These are phyloP conservation scores for Turnix velox DNA, from an alignment of 2,113 vertebrate species.

Conservation along the genomic window DNA sequence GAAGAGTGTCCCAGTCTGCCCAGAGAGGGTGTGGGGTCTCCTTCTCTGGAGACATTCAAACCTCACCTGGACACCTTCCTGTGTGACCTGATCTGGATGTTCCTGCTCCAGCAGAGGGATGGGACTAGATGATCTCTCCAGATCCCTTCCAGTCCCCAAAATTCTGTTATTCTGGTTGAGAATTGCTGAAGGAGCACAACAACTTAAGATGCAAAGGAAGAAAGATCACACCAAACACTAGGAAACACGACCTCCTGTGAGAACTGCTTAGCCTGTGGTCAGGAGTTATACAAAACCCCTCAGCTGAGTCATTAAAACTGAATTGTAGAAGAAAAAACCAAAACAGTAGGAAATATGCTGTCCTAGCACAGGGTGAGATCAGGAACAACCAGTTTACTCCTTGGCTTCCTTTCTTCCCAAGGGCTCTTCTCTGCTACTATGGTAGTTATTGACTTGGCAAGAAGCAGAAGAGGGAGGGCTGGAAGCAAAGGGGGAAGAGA, in stretches of 20 bases:
- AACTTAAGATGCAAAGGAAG: constrained; percentile 7
- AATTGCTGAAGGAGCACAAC: constrained; percentile 18
- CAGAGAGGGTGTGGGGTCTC: no score
- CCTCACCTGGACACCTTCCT: no score
- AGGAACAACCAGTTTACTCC: constrained; percentile 25
- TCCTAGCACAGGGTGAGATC: neutral
- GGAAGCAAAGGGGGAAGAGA: constrained; percentile 19
- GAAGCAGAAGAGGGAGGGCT: constrained; percentile 5
- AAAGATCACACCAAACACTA: constrained; percentile 21
- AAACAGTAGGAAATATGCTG: constrained; percentile 45
- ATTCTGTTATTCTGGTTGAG: no score
- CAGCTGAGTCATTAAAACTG: constrained; percentile 30
- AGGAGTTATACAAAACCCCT: constrained; percentile 34
- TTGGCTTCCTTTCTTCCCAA: constrained; percentile 12
- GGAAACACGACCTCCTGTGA: constrained; percentile 25
- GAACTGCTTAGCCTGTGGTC: constrained; percentile 10
- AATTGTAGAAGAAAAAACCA: constrained; percentile 40
- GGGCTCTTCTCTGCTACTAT: neutral
- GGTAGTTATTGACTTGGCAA: constrained; percentile 13
- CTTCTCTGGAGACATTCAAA: no score
- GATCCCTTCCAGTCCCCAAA: no score
- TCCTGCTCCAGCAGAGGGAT: no score
- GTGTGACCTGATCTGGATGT: no score
- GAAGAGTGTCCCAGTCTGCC: no score
- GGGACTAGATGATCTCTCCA: no score